phyloP scores from a whole-genome alignment of 1,140 invertebrate genomes.

The Procambarus clarkii region DNA sequence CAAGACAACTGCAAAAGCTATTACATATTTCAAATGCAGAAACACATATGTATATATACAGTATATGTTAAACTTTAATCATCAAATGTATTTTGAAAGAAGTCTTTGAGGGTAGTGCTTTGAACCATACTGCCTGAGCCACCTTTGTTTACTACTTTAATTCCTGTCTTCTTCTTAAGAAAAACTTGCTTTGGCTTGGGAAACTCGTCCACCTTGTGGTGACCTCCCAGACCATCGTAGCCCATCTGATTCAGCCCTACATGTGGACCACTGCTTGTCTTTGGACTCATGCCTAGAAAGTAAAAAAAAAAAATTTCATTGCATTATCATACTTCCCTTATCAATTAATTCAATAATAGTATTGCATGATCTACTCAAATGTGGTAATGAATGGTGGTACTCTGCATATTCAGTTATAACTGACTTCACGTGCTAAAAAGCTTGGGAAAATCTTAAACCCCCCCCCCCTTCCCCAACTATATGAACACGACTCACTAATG shows the following conservation, averaged over 20 bases:
- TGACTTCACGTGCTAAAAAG: no score
- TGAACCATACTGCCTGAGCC: neutral
- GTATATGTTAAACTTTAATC: conserved; percentile 11
- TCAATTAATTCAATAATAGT: no score
- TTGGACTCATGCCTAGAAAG: neutral
- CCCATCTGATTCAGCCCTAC: neutral
- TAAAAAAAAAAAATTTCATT: neutral
- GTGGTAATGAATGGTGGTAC: no score
- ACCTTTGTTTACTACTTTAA: neutral
- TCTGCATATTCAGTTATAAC: no score
- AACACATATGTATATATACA: neutral
- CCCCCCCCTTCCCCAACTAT: no score
- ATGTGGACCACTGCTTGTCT: neutral
- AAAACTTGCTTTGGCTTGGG: conserved; percentile 8
- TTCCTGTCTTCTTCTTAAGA: neutral
- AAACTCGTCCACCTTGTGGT: conserved; percentile 38
- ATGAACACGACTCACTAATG: no score
- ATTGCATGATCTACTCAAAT: no score
- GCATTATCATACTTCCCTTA: no score
- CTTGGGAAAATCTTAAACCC: no score
- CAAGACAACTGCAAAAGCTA: no score
- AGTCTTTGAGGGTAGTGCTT: conserved; percentile 18
- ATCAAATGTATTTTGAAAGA: conserved; percentile 43
- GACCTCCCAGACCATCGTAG: conserved; percentile 42
- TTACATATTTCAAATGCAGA: no score